phyloP scores from a whole-genome alignment of 2,113 vertebrate genomes.

The Caranx ignobilis region DNA sequence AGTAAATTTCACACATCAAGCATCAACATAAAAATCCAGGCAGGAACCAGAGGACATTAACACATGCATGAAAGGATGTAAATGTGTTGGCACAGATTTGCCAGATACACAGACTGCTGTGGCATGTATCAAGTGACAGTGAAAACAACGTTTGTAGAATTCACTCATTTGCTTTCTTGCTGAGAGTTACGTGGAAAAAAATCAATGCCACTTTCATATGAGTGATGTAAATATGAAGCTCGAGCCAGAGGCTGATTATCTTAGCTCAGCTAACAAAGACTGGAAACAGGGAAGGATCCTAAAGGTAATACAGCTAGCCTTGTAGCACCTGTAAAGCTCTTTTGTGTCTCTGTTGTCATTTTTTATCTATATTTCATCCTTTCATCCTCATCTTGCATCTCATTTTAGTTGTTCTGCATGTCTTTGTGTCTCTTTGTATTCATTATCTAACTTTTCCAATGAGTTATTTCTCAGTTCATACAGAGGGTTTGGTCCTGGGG shows the following conservation, averaged over 20 bases:
- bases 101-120: not conserved
- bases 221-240: not conserved
- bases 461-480: not conserved
- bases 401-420: not conserved
- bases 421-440: not conserved
- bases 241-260: not conserved
- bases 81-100: not conserved
- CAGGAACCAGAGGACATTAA: not conserved
- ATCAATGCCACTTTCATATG: not conserved
- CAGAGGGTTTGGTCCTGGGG: not conserved
- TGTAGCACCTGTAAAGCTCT: not conserved
- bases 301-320: too few species aligned
- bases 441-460: not conserved
- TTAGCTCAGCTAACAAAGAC: not conserved
- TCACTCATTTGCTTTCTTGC: not conserved
- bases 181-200: not conserved
- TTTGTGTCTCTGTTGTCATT: not conserved
- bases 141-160: not conserved
- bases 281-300: not conserved
- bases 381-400: not conserved
- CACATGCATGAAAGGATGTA: not conserved
- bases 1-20: not conserved
- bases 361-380: not conserved
- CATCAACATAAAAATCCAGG: not conserved
- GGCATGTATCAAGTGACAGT: not conserved